Evolutionary conservation across 2,113 vertebrate species (phyloP).

Genomic region (Scalopus aquaticus): DNA sequence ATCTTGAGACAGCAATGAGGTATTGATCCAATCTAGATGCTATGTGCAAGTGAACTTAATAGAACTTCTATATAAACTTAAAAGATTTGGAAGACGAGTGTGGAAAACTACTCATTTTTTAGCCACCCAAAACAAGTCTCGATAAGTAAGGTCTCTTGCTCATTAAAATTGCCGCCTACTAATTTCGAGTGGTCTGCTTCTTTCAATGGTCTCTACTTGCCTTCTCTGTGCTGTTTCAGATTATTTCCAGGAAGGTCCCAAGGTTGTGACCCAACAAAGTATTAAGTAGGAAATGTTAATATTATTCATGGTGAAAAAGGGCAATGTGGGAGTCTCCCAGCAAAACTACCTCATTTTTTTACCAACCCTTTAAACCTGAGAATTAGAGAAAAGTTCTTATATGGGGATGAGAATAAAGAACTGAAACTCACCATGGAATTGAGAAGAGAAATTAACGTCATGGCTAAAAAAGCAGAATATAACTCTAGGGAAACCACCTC

Average conservation of each 20-base stretch:
- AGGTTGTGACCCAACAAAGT: neutral
- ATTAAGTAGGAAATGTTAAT: neutral
- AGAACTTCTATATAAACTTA: neutral
- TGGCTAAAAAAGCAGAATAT: conserved; percentile 67
- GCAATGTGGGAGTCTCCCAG: neutral
- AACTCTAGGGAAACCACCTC: neutral
- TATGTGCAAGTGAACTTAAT: neutral
- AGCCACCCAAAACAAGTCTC: neutral
- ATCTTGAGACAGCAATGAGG: neutral
- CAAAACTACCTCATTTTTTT: conserved; percentile 28
- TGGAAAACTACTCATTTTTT: neutral
- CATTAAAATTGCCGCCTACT: neutral
- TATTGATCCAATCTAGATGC: neutral
- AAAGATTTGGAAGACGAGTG: neutral
- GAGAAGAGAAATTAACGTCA: conserved; percentile 70
- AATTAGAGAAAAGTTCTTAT: conserved; percentile 30
- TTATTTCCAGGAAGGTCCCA: neutral
- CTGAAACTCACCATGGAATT: conserved; percentile 60
- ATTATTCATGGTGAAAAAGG: conserved; percentile 1
- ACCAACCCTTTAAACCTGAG: conserved; percentile 21
- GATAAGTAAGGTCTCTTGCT: neutral
- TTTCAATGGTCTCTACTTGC: neutral
- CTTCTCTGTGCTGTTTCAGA: neutral
- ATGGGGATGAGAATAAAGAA: conserved; percentile 65
- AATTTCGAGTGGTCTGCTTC: neutral